phyloP scores from a whole-genome alignment of 2,113 vertebrate genomes.

The Corythaixoides concolor region DNA sequence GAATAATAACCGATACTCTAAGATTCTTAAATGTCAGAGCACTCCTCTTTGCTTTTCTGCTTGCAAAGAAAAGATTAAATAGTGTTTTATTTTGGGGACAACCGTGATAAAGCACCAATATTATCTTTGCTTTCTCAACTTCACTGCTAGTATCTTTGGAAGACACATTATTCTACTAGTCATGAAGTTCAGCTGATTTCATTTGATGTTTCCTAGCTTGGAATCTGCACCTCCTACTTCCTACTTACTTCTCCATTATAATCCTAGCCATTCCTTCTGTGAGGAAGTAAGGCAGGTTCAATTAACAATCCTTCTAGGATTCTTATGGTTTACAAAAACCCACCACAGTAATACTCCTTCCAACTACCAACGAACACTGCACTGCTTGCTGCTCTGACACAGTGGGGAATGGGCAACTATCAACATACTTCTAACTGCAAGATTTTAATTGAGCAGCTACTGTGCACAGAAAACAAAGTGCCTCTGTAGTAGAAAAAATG shows the following conservation, averaged over 20 bases:
- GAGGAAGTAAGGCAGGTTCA: neutral
- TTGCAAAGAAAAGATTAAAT: neutral
- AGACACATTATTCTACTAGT: neutral
- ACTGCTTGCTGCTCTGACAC: neutral
- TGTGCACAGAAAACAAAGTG: neutral
- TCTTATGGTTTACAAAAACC: neutral
- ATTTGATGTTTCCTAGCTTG: neutral
- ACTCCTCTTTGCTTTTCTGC: neutral
- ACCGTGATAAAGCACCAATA: neutral
- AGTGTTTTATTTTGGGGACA: neutral
- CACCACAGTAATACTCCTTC: neutral
- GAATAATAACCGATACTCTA: neutral
- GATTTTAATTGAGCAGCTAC: neutral
- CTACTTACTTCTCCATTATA: neutral
- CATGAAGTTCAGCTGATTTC: neutral
- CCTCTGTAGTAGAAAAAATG: neutral
- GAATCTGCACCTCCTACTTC: neutral
- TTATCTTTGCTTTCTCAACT: neutral
- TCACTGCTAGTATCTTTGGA: neutral
- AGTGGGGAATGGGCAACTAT: neutral
- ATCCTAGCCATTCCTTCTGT: neutral
- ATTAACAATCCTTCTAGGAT: neutral
- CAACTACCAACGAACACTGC: rapidly evolving
- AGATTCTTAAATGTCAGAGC: neutral
- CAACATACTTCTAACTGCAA: neutral